Conservation (phyloP, 2,888 invertebrate species). For the Pinctada fucata region DNA sequence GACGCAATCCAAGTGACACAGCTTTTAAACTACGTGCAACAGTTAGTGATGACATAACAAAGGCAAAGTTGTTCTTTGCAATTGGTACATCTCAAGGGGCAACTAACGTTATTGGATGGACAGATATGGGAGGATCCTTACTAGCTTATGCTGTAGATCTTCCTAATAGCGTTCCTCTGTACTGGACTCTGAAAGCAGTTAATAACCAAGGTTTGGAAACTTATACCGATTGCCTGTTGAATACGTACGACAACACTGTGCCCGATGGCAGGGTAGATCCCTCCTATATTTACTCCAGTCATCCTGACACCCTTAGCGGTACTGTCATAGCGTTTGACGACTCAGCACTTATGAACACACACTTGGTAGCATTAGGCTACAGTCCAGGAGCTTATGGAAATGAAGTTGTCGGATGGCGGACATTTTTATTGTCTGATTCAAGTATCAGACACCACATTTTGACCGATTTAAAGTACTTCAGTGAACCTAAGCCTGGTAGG, state of each 20-base stretch:
- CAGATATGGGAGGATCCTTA: conserved; percentile 48
- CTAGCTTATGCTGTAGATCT: conserved; percentile 42
- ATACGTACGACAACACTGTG: conserved; percentile 50
- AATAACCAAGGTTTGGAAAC: conserved; percentile 46
- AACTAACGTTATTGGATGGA: conserved; percentile 50
- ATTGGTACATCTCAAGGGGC: conserved; percentile 54
- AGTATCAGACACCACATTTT: conserved; percentile 12
- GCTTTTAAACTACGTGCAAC: conserved; percentile 51
- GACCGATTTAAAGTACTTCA: conserved; percentile 37
- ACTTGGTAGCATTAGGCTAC: conserved; percentile 36
- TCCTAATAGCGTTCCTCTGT: conserved; percentile 44
- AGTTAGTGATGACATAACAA: conserved; percentile 50
- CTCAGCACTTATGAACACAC: conserved; percentile 23
- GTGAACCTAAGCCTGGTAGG: conserved; percentile 32
- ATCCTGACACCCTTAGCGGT: conserved; percentile 38
- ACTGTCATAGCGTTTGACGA: conserved; percentile 44
- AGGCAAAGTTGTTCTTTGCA: conserved; percentile 49
- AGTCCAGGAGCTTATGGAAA: conserved; percentile 32
- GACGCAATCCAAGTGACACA: conserved; percentile 46
- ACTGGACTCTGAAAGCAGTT: conserved; percentile 47
- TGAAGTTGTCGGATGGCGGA: conserved; percentile 29
- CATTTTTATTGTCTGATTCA: conserved; percentile 8
- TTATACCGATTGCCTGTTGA: conserved; percentile 37
- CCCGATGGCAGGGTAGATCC: conserved; percentile 49
- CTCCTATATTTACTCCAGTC: conserved; percentile 42